These are phyloP conservation scores for Calephelis virginiensis DNA, from an alignment of 1,140 invertebrate genomes.

Conservation along the genomic window DNA sequence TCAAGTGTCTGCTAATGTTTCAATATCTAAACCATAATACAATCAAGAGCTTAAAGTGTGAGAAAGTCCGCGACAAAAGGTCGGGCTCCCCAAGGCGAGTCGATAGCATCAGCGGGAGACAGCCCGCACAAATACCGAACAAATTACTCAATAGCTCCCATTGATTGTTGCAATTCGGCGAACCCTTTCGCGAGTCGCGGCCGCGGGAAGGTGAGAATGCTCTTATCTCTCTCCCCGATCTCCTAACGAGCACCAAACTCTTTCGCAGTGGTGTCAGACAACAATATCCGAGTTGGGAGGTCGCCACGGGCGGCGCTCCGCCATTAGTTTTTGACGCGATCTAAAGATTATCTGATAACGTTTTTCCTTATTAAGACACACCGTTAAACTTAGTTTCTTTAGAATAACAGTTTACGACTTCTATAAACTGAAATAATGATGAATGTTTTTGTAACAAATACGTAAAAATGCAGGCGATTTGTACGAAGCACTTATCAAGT, in stretches of 20 bases:
- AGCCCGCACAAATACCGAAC: conserved; percentile 76
- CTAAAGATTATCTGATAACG: conserved; percentile 40
- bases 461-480: conserved; percentile 6
- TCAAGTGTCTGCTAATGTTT: not conserved
- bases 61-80: conserved; percentile 61
- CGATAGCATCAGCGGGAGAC: conserved; percentile 73
- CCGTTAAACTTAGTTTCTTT: conserved; percentile 20
- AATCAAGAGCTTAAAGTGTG: conserved; percentile 57
- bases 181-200: conserved; percentile 65
- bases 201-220: conserved; percentile 72
- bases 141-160: conserved; percentile 75
- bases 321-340: conserved; percentile 68
- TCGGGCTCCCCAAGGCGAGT: conserved; percentile 58
- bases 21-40: conserved; percentile 26
- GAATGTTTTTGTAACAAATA: not conserved
- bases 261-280: conserved; percentile 66
- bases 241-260: conserved; percentile 49
- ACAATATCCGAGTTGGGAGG: conserved; percentile 44
- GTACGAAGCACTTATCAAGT: not conserved
- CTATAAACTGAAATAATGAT: not conserved
- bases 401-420: conserved; percentile 33
- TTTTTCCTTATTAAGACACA: conserved; percentile 23
- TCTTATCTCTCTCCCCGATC: conserved; percentile 67
- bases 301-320: conserved; percentile 52
- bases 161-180: conserved; percentile 76